Percentiles rank a stretch among this genome's conserved stretches.
Evolutionary conservation across 2,797 vertebrate genomes (phyloP).

Genomic region (Danio tinwini): DNA sequence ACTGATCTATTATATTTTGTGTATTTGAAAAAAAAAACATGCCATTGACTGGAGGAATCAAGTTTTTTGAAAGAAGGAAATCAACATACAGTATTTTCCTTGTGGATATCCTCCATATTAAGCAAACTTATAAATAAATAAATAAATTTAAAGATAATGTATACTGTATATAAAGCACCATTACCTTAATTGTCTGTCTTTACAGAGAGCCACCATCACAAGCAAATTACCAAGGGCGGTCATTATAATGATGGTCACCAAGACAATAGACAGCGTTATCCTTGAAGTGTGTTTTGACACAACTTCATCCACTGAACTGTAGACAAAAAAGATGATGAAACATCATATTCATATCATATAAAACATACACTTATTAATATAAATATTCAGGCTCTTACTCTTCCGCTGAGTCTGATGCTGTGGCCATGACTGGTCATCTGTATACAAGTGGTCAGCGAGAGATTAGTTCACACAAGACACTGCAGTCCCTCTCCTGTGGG

Average conservation of each 20-base stretch:
- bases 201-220: conserved; percentile 85
- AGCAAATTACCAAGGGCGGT: conserved; percentile 83
- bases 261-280: conserved; percentile 74
- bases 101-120: no score
- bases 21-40: no score
- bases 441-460: conserved; percentile 71
- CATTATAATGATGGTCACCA: conserved; percentile 81
- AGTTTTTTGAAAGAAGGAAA: background rate
- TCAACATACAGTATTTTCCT: no score
- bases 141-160: background rate
- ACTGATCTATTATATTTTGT: no score
- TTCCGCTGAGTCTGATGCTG: conserved; percentile 70
- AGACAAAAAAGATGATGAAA: conserved; percentile 26
- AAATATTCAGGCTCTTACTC: conserved; percentile 67
- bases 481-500: conserved; percentile 47
- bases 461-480: conserved; percentile 69
- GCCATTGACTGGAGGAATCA: no score
- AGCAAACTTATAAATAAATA: no score
- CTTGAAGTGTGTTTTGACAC: conserved; percentile 72
- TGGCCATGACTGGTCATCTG: conserved; percentile 84
- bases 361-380: background rate
- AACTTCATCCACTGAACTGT: conserved; percentile 74
- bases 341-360: background rate
- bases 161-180: background rate
- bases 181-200: conserved; percentile 82